Percentiles rank a stretch among this genome's conserved stretches.
Evolutionary conservation across 2,113 vertebrate genomes (phyloP).

Genomic region (Lagopus leucura): DNA sequence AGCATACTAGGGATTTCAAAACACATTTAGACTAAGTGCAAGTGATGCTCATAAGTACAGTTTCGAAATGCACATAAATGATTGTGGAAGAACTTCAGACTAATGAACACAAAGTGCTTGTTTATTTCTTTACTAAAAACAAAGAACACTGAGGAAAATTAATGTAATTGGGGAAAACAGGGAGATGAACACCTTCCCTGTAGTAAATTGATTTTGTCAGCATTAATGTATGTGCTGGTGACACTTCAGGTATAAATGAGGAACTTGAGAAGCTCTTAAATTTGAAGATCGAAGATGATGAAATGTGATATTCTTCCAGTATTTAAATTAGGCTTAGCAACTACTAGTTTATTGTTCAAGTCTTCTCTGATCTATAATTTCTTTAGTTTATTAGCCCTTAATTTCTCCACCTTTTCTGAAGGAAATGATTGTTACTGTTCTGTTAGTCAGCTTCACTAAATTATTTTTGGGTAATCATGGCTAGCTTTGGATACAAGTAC

Average conservation of each 20-base stretch:
- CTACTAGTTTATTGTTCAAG: slow-evolving; percentile 25
- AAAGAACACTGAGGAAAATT: slow-evolving; percentile 35
- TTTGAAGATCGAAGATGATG: slow-evolving; percentile 60
- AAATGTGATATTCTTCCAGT: slow-evolving; percentile 26
- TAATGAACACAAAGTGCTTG: slow-evolving; percentile 20
- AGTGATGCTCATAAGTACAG: not conserved
- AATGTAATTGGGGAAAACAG: not conserved
- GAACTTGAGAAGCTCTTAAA: slow-evolving; percentile 52
- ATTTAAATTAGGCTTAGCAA: slow-evolving; percentile 61
- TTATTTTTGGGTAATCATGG: slow-evolving; percentile 12
- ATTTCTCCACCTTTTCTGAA: slow-evolving; percentile 55
- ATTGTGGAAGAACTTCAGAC: slow-evolving; percentile 3
- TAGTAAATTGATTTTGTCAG: slow-evolving; percentile 33
- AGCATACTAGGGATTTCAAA: not conserved
- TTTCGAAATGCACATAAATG: not conserved
- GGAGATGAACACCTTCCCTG: slow-evolving; percentile 34
- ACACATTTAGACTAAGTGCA: not conserved
- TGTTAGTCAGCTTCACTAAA: not conserved
- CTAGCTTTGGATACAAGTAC: slow-evolving; percentile 9
- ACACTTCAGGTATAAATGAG: slow-evolving; percentile 65
- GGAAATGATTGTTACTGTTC: slow-evolving; percentile 57
- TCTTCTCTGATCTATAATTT: slow-evolving; percentile 15
- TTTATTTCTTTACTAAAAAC: slow-evolving; percentile 34
- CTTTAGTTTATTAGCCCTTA: slow-evolving; percentile 49
- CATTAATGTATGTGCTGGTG: slow-evolving; percentile 46